Conservation (phyloP, 2,888 invertebrate species). For the Monochamus alternatus region DNA sequence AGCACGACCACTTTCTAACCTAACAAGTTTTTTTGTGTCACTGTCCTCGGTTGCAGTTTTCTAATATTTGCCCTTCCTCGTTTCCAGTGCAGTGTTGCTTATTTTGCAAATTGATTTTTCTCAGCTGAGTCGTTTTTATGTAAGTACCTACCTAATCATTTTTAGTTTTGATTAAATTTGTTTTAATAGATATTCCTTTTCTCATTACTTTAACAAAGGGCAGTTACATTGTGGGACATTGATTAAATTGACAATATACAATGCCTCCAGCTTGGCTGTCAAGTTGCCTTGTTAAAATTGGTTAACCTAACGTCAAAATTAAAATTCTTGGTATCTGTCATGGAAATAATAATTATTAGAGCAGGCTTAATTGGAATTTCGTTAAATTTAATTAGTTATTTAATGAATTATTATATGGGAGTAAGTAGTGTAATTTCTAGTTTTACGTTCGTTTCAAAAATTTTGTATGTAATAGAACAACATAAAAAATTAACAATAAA, state of each 20-base stretch:
- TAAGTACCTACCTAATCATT: conserved; percentile 1
- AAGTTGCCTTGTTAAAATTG: background rate
- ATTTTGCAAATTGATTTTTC: background rate
- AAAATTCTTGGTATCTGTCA: background rate
- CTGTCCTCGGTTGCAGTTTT: conserved; percentile 18
- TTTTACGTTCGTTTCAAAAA: background rate
- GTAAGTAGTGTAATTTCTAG: background rate
- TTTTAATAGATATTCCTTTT: background rate
- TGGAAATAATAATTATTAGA: conserved; percentile 11
- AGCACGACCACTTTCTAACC: conserved; percentile 38
- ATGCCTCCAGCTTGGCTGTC: background rate
- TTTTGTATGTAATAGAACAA: background rate
- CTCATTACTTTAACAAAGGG: background rate
- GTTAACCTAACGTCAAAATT: background rate
- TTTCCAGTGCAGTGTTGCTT: conserved; percentile 9
- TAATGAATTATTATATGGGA: conserved; percentile 6
- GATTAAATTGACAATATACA: background rate
- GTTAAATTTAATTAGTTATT: conserved; percentile 9
- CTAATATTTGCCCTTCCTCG: conserved; percentile 16
- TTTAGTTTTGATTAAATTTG: background rate
- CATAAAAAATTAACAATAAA: no score
- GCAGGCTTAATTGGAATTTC: conserved; percentile 6
- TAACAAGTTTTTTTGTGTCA: conserved; percentile 35
- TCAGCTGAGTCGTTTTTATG: background rate
- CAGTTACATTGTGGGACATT: background rate